Percentiles rank a stretch among this genome's conserved stretches.
phyloP scores from a whole-genome alignment of 2,888 invertebrate genomes.

The Byasa hedistus region DNA sequence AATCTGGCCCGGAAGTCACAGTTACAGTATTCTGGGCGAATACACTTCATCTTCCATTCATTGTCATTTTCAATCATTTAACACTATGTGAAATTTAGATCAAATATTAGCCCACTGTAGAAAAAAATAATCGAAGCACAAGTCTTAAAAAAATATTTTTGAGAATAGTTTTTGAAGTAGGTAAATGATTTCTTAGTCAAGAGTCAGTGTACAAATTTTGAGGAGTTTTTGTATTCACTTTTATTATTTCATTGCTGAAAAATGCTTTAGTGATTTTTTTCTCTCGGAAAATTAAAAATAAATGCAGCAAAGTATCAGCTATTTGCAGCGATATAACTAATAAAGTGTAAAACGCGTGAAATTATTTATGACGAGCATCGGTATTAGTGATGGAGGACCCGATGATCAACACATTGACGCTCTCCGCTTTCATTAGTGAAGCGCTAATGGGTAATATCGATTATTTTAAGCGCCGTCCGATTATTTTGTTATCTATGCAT shows the following conservation, averaged over 20 bases:
- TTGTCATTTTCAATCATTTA: no score
- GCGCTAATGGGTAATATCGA: slow-evolving; percentile 10
- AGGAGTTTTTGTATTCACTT: background rate
- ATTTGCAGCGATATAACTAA: slow-evolving; percentile 32
- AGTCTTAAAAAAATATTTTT: no score
- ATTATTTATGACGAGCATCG: slow-evolving; percentile 31
- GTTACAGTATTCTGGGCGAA: no score
- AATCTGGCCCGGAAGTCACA: no score
- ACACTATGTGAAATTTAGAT: no score
- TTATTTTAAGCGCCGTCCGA: background rate
- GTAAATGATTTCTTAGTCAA: no score
- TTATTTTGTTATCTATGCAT: no score
- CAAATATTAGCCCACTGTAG: no score
- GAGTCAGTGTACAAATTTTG: no score
- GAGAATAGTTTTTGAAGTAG: no score
- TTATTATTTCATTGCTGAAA: background rate
- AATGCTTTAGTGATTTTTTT: background rate
- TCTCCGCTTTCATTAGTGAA: slow-evolving; percentile 18
- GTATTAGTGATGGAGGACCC: slow-evolving; percentile 15
- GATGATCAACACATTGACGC: slow-evolving; percentile 27
- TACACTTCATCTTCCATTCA: no score
- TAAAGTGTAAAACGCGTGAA: slow-evolving; percentile 33
- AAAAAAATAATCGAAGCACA: no score
- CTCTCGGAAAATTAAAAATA: slow-evolving; percentile 9
- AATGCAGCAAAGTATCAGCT: slow-evolving; percentile 21